A percentile compares a stretch with the other conserved stretches of the same genome.
Conservation (phyloP, 2,888 invertebrate genomes). For the Lampropteryx suffumata region DNA sequence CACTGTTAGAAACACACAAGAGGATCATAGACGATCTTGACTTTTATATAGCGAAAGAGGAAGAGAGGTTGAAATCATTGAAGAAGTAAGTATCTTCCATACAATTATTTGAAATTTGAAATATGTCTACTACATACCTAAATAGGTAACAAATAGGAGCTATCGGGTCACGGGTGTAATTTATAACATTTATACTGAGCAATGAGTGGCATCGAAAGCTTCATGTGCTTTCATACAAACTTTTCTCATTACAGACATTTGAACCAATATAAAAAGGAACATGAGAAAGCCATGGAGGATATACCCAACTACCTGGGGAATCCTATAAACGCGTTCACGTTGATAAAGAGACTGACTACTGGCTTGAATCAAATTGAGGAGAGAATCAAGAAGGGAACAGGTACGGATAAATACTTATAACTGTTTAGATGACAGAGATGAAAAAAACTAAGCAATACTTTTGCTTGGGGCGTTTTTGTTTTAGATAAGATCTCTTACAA, state of each 20-base stretch:
- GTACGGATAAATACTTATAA: no score
- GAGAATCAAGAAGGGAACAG: slow-evolving; percentile 85
- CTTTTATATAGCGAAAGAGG: slow-evolving; percentile 92
- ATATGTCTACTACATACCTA: no score
- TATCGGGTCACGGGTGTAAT: no score
- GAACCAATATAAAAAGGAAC: slow-evolving; percentile 88
- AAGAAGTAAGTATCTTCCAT: slow-evolving; percentile 85
- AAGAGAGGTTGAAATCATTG: slow-evolving; percentile 89
- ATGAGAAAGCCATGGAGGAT: slow-evolving; percentile 89
- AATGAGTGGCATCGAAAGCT: no score
- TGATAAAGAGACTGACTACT: slow-evolving; percentile 96
- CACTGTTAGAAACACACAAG: slow-evolving; percentile 94
- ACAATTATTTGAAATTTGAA: no score
- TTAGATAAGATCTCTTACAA: no score
- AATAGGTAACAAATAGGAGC: no score
- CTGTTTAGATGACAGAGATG: no score
- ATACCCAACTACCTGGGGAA: slow-evolving; percentile 92
- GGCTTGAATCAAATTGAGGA: slow-evolving; percentile 94
- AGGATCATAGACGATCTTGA: slow-evolving; percentile 93
- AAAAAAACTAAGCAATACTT: no score
- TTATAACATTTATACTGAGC: no score
- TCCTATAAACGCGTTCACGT: slow-evolving; percentile 96
- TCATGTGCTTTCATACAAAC: no score
- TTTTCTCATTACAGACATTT: slow-evolving; percentile 80
- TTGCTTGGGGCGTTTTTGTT: no score